phyloP scores from a whole-genome alignment of 1,140 invertebrate genomes.

The Anthonomus grandis region DNA sequence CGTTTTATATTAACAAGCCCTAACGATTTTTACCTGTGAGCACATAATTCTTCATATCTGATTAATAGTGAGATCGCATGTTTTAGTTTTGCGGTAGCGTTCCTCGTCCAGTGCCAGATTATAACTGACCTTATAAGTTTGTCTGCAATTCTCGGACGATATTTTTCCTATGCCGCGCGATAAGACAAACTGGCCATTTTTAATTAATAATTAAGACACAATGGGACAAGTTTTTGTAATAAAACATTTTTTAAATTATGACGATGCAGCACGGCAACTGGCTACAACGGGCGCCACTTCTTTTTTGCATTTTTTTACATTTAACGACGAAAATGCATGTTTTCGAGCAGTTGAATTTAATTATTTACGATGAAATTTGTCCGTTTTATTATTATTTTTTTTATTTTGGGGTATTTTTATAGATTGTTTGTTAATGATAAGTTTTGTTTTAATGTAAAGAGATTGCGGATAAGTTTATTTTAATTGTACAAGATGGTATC shows the following conservation, averaged over 20 bases:
- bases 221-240: slow-evolving; percentile 18
- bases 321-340: slow-evolving; percentile 22
- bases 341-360: slow-evolving; percentile 14
- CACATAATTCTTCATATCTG: slow-evolving; percentile 21
- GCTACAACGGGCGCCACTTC: too few relatives aligned
- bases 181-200: slow-evolving; percentile 21
- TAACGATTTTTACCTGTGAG: slow-evolving; percentile 15
- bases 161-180: slow-evolving; percentile 17
- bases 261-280: slow-evolving; percentile 17
- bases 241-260: slow-evolving; percentile 24
- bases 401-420: too few relatives aligned
- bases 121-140: slow-evolving; percentile 21
- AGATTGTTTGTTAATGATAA: too few relatives aligned
- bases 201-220: slow-evolving; percentile 25
- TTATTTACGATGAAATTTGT: slow-evolving; percentile 4
- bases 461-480: too few relatives aligned
- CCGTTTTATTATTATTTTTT: too few relatives aligned
- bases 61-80: slow-evolving; percentile 21
- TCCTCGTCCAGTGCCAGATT: slow-evolving; percentile 11
- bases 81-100: not conserved
- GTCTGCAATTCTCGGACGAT: slow-evolving; percentile 21
- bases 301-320: slow-evolving; percentile 6
- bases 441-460: too few relatives aligned
- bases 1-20: too few relatives aligned
- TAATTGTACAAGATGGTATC: too few relatives aligned